These are phyloP conservation scores for Mesorhabditis sp. DNA, from an alignment of 2,888 invertebrate genomes.

Conservation along the genomic window DNA sequence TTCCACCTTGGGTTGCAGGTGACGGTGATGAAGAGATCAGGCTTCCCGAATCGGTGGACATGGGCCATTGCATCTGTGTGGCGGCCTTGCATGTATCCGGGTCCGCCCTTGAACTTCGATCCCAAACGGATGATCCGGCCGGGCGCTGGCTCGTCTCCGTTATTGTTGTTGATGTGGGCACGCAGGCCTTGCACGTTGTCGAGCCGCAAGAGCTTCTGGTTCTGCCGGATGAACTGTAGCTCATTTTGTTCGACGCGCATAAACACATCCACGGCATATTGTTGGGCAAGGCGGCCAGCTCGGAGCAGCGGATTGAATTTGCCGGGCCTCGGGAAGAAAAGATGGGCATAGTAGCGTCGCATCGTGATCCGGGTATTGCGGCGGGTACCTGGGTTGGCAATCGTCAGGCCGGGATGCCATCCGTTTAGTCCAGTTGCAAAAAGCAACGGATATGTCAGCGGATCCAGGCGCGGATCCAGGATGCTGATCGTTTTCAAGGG, in stretches of 20 bases:
- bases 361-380: conserved; percentile 28
- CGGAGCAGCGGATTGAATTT: conserved; percentile 41
- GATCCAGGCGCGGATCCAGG: conserved; percentile 56
- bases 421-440: conserved; percentile 45
- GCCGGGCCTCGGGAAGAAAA: conserved; percentile 22
- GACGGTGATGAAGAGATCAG: conserved; percentile 53
- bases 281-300: conserved; percentile 24
- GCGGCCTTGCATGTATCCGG: conserved; percentile 51
- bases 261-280: conserved; percentile 58
- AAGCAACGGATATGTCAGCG: conserved; percentile 59
- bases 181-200: conserved; percentile 44
- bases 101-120: conserved; percentile 51
- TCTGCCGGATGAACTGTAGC: conserved; percentile 47
- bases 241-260: conserved; percentile 58
- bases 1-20: conserved; percentile 57
- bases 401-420: conserved; percentile 22
- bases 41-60: conserved; percentile 41
- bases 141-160: neutral
- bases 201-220: conserved; percentile 52
- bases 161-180: conserved; percentile 20
- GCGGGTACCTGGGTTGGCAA: conserved; percentile 15
- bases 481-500: conserved; percentile 49
- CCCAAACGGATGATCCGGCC: conserved; percentile 45
- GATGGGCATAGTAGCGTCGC: conserved; percentile 35
- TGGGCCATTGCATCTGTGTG: conserved; percentile 48